Evolutionary conservation across 2,888 invertebrate genomes (phyloP), one percentile per base, ranked within the genome.

Genomic region (Stenodera caucasica): DNA sequence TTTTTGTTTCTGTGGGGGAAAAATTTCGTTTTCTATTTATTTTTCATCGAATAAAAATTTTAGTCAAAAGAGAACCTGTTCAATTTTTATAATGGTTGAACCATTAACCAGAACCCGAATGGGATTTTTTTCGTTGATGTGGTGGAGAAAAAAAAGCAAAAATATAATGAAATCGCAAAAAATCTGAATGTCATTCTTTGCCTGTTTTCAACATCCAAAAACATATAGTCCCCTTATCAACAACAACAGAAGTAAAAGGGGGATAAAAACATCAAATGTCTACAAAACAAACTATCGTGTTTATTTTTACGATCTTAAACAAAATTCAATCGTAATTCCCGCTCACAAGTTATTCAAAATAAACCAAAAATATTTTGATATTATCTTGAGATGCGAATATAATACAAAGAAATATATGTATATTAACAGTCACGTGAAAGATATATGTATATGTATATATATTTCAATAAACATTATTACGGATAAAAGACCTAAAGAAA

Each of bases 11-110:
- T 26, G 50, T 51, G 26, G 29, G 26, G 12, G 50, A 14, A 29
- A 51, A 21, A 14, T 52, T 18, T 29, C 15, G 12, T 18, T 33
- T 52, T 18, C 29, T 12, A 23, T 32, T 51, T 50, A 11, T 33
- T 45, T 15, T 7, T n/a, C n/a, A n/a, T 45, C n/a, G 9, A n/a
- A 45, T 9, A 45, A 45, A 45, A 26, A 26, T 5, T 5, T 26
- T 2, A 26, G 40, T 40, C 18, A 40, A 40, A 40, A 40, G 21
- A 40, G 53, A 54, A 58, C 58, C 57, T 32, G 53, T 49, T 54
- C 58, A 58, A 54, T 58, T 40, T 53, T 21, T 40, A 45, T 59
- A 59, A 59, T 55, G 55, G 59, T 55, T 40, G 40, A 40, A 55
- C 26, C 40, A 59, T 59, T 51, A 55, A 50, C 40, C 18, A 9